A percentile compares a stretch with the other conserved stretches of the same genome.
Evolutionary conservation across 2,888 invertebrate species (phyloP).

Genomic region (Eristalinus sepulchralis): DNA sequence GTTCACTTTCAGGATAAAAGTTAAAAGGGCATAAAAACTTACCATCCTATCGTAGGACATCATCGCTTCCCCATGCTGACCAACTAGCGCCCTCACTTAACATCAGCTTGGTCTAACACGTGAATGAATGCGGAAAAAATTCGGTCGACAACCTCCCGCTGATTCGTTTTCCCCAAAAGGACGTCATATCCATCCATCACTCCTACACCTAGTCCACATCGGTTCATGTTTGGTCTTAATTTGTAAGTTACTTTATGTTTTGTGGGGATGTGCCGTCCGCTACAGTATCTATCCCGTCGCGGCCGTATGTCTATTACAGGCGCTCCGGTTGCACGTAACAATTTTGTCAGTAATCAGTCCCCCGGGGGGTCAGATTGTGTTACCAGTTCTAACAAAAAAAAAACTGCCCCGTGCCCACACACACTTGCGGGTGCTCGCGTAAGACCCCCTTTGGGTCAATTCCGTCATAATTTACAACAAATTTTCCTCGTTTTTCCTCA

Average conservation of each 20-base stretch:
- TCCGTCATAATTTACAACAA: constrained; percentile 36
- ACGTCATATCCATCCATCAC: not conserved
- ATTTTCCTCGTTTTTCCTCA: constrained; percentile 23
- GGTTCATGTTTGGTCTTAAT: not conserved
- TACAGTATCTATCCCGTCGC: constrained; percentile 19
- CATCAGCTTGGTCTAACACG: not conserved
- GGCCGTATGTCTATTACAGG: constrained; percentile 14
- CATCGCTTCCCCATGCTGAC: too few relatives aligned
- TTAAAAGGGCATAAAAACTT: too few relatives aligned
- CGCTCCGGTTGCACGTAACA: not conserved
- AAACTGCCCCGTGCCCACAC: not conserved
- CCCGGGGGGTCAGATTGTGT: not conserved
- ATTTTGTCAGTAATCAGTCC: not conserved
- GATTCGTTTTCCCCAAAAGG: not conserved
- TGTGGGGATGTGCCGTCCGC: not conserved
- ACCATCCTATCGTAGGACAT: too few relatives aligned
- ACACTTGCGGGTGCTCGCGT: not conserved
- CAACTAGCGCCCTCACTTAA: not conserved
- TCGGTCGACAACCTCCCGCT: not conserved
- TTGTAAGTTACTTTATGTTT: not conserved
- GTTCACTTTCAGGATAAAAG: too few relatives aligned
- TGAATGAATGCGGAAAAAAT: not conserved
- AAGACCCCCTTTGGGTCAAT: constrained; percentile 7
- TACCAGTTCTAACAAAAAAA: constrained; percentile 4
- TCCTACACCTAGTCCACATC: not conserved